These are phyloP conservation scores for Megaleporinus macrocephalus DNA, from an alignment of 2,113 vertebrate species.

Conservation along the genomic window DNA sequence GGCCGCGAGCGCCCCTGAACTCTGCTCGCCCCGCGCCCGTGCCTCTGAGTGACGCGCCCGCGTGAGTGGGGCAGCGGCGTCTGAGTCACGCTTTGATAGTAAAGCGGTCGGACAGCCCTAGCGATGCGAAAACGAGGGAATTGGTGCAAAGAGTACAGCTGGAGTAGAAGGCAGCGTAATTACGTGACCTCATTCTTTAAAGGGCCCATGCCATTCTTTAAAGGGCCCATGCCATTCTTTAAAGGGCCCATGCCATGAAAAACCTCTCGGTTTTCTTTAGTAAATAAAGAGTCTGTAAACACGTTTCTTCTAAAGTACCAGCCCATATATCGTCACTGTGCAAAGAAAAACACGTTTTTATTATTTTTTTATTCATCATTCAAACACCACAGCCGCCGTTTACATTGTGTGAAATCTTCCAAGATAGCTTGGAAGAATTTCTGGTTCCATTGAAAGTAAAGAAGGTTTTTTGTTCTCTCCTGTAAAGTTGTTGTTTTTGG, in stretches of 20 bases:
- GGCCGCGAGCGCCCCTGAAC: neutral
- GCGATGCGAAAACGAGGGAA: constrained; percentile 15
- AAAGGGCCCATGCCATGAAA: neutral
- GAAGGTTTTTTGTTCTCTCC: no score
- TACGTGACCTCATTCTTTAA: neutral
- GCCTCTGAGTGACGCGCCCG: constrained; percentile 20
- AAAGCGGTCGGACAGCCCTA: constrained; percentile 21
- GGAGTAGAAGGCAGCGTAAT: neutral
- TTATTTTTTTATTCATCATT: no score
- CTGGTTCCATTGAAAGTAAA: no score
- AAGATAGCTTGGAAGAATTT: no score
- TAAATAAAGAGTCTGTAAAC: no score
- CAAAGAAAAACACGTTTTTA: no score
- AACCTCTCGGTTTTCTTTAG: no score
- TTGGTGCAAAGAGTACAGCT: constrained; percentile 8
- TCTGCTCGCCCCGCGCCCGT: neutral
- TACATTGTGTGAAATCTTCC: no score
- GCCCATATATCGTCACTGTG: no score
- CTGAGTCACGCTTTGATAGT: constrained; percentile 44
- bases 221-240: neutral
- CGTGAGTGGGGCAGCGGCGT: constrained; percentile 1
- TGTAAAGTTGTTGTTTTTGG: no score
- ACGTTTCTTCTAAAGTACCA: no score
- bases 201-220: neutral
- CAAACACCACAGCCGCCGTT: no score